Evolutionary conservation across 30 jellyfish, hydroid and myxozoan genomes (phyloP).

Genomic region (Phacellophora camtschatica): DNA sequence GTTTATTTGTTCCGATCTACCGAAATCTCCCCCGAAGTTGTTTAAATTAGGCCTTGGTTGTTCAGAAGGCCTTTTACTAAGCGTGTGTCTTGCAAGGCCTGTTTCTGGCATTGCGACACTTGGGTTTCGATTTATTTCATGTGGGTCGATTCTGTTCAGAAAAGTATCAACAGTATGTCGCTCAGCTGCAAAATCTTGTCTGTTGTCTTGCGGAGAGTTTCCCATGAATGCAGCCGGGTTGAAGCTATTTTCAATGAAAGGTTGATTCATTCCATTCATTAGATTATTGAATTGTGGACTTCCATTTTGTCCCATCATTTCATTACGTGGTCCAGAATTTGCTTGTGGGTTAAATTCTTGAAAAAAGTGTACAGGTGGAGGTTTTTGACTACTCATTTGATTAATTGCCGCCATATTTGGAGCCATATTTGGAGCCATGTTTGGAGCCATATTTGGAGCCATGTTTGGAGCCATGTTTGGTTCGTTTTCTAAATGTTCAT

Average conservation of each 20-base stretch:
- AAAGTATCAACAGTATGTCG: conserved; percentile 26
- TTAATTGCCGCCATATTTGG: conserved; percentile 2
- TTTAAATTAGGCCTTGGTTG: not conserved
- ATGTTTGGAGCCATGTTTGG: conserved; percentile 3
- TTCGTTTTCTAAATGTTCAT: not conserved
- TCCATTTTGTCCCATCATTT: not conserved
- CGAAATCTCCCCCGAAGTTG: not conserved
- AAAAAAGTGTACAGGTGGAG: conserved; percentile 57
- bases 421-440: not conserved
- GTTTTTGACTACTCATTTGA: conserved; percentile 30
- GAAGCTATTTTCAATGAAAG: not conserved
- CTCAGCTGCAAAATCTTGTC: conserved; percentile 3
- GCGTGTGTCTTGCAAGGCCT: conserved; percentile 64
- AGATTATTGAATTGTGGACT: not conserved
- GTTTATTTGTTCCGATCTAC: not conserved
- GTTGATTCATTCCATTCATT: not conserved
- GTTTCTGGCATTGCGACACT: conserved; percentile 72
- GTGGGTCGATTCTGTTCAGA: conserved; percentile 78
- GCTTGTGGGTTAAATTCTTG: conserved; percentile 20
- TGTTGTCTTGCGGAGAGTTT: not conserved
- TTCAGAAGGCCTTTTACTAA: conserved; percentile 37
- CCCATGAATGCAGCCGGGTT: not conserved
- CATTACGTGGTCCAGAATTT: not conserved
- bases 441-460: conserved; percentile 10
- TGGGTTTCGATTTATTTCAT: conserved; percentile 63